Evolutionary conservation across 2,797 vertebrate genomes (phyloP), one percentile per base, ranked within the genome.

Genomic region (Gambusia yucatana): DNA sequence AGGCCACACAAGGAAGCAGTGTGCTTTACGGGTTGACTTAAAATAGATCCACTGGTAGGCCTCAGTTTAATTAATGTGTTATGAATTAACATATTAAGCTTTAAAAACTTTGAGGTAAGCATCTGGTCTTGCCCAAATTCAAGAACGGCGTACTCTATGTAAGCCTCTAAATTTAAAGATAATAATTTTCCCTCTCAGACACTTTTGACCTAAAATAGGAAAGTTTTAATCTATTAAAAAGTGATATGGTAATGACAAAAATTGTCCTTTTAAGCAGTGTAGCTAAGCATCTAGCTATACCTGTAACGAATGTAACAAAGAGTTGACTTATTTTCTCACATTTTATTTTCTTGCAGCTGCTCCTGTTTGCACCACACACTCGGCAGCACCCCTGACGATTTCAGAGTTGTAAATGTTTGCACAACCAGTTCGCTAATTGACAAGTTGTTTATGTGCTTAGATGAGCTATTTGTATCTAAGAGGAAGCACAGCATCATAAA

Each of bases 381-480:
- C 80, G 77, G 28, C 71, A 78, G 67, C 87, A 30, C 81, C 89
- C 79, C 72, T 14, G 46, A 81, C 44, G 82, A 87, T 88, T 88
- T 90, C 86, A 76, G 82, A 2, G 11, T 80, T 84, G 80, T 89
- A 83, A 94, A 92, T 72, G 75, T 89, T 86, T 83, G 82, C 81
- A 87, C 94, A 92, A 93, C 88, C 86, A 77, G 77, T 80, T 84
- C 79, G 81, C 93, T 92, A 95, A 96, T 92, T 92, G 90, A 91
- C 78, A 83, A 88, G 88, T 88, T 91, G 92, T 92, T 92, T 93
- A 88, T 89, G 89, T 87, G 84, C 84, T 86, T 70, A 87, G 87
- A 80, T 80, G 81, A 88, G 84, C 82, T 36, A 81, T 86, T 69
- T 78, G 73, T 89, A 88, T 93, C 84, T 86, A 47, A 87, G 47